Conservation (phyloP, 2,888 invertebrate species). For the Hylaea fasciaria region DNA sequence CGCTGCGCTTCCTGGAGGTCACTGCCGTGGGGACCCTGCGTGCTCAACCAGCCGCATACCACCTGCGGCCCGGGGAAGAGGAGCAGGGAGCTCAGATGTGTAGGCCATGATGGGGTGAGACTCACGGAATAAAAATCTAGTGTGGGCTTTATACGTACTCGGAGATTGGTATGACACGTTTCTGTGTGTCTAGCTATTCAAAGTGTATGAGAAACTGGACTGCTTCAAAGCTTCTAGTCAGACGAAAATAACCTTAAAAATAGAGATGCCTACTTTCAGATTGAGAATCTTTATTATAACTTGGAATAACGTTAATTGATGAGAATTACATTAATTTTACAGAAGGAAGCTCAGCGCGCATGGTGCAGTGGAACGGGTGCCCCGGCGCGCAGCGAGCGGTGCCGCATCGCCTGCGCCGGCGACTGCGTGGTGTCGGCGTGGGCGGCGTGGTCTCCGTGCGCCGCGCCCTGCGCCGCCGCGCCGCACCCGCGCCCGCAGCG, state of each 20-base stretch:
- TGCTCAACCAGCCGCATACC: constrained; percentile 69
- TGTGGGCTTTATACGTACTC: too few relatives aligned
- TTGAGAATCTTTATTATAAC: too few relatives aligned
- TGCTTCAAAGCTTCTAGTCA: too few relatives aligned
- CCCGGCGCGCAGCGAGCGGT: constrained; percentile 82
- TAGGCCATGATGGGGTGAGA: constrained; percentile 82
- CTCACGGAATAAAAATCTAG: neutral
- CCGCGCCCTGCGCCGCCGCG: constrained; percentile 67
- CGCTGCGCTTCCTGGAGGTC: constrained; percentile 82
- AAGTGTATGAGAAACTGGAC: too few relatives aligned
- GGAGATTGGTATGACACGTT: too few relatives aligned
- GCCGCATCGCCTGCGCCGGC: constrained; percentile 87
- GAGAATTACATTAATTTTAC: constrained; percentile 2
- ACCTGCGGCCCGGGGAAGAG: constrained; percentile 86
- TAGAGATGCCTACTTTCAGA: too few relatives aligned
- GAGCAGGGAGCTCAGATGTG: constrained; percentile 83
- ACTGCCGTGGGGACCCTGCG: constrained; percentile 83
- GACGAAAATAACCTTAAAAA: too few relatives aligned
- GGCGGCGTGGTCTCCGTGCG: constrained; percentile 85
- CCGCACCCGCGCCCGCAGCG: constrained; percentile 60
- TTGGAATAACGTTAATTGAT: too few relatives aligned
- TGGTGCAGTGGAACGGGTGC: constrained; percentile 79
- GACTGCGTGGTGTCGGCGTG: constrained; percentile 88
- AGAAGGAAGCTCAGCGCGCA: constrained; percentile 82
- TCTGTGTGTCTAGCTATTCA: too few relatives aligned